Evolutionary conservation across 2,113 vertebrate species (phyloP).

Genomic region (Paracanthobrama guichenoti): DNA sequence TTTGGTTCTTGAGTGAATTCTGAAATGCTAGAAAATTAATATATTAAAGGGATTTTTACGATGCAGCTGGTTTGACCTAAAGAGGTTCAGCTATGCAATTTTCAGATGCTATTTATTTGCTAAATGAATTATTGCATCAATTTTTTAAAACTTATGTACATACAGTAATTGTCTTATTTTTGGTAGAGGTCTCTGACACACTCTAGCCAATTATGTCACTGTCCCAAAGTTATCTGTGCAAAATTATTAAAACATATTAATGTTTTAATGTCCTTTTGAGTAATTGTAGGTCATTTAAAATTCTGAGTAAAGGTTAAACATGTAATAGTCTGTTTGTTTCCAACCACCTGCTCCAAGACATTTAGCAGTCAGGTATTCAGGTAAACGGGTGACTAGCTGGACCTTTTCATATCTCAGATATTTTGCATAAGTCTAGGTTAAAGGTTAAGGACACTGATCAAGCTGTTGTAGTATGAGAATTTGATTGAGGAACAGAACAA

Average conservation of each 20-base stretch:
- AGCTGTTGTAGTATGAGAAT: not conserved
- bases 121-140: too few species aligned
- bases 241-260: not conserved
- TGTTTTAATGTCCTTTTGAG: not conserved
- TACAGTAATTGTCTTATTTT: too few species aligned
- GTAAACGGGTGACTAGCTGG: not conserved
- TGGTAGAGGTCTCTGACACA: not conserved
- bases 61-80: too few species aligned
- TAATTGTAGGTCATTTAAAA: not conserved
- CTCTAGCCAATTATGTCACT: not conserved
- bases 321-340: not conserved
- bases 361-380: constrained; percentile 4
- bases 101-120: too few species aligned
- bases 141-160: too few species aligned
- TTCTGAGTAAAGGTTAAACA: constrained; percentile 9
- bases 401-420: not conserved
- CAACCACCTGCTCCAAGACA: not conserved
- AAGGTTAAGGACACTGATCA: not conserved
- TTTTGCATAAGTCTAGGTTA: constrained; percentile 5
- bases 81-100: too few species aligned
- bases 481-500: not conserved
- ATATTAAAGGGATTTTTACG: too few species aligned
- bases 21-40: not conserved
- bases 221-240: not conserved
- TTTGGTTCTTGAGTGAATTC: constrained; percentile 43